Base-by-base conservation (phyloP, 2,888 invertebrate genomes). In the Drosophila niveifrons region DNA sequence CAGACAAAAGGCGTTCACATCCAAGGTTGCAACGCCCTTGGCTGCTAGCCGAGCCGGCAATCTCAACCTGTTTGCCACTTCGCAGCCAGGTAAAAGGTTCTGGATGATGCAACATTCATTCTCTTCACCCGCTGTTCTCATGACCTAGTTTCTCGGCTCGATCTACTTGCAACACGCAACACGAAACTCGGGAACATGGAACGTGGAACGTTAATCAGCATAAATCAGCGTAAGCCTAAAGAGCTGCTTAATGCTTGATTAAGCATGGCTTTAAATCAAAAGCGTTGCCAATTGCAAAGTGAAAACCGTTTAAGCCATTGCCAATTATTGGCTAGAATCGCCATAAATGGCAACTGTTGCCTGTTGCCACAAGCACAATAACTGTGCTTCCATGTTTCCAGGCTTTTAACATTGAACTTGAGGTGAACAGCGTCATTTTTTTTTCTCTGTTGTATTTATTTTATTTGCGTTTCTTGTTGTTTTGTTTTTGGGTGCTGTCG, bases 1-100 rank as follows among this genome's bases (percentile, higher is more conserved):
- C 43, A 50, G 64, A 64, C 78, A 80, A 82, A 46, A 51, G 64
- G 50, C 57, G 43, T 44, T 36, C 34, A 23, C 28, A 58, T 39
- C 50, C 80, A 88, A 83, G 86, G 88, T 51, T 78, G 67, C 72
- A 64, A 10, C 57, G 89, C 72, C 85, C 89, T 87, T 84, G 89
- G 73, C 52, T 28, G 56, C 23, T 17, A 53, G n/a, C 41, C 31
- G 39, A 63, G 41, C 50, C 53, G 58, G 52, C 48, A 17, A 29
- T 10, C 69, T 52, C 69, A 76, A 89, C 83, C 77, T 78, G 84
- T 89, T 87, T 87, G 15, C 64, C 17, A 36, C 41, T 41, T 41
- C 34, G 18, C 53, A 51, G 23, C 11, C 34, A 47, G 43, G 23
- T 17, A 70, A 72, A 79, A 73, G 75, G 89, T 85, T 89, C 89